Percentiles rank a stretch among this genome's conserved stretches.
Evolutionary conservation across 2,797 vertebrate genomes (phyloP).

Genomic region (Etheostoma perlongum): DNA sequence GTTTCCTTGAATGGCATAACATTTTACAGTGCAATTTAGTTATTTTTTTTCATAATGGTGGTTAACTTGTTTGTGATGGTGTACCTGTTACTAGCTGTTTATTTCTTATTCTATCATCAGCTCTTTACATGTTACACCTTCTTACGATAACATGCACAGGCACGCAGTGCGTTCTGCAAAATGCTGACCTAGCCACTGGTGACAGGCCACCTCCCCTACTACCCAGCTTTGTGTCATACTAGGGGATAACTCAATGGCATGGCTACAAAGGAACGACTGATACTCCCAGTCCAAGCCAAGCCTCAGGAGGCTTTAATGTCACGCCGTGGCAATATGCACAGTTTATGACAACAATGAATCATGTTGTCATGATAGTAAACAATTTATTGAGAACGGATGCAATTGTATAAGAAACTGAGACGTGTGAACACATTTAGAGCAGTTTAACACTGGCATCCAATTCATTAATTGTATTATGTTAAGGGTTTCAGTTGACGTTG

Average conservation of each 20-base stretch:
- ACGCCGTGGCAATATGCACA: constrained; percentile 46
- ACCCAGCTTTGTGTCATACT: constrained; percentile 60
- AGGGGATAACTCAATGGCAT: constrained; percentile 51
- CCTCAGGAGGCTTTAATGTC: constrained; percentile 57
- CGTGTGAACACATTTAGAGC: constrained; percentile 25
- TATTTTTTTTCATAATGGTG: background rate
- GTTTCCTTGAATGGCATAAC: constrained; percentile 2
- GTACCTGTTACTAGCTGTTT: constrained; percentile 9
- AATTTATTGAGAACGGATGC: constrained; percentile 45
- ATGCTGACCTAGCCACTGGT: constrained; percentile 72
- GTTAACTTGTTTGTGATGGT: background rate
- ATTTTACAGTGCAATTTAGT: constrained; percentile 7
- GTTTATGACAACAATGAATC: constrained; percentile 62
- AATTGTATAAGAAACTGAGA: constrained; percentile 30
- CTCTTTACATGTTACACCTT: constrained; percentile 39
- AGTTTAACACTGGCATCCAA: background rate
- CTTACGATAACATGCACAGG: constrained; percentile 44
- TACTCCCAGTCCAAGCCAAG: constrained; percentile 43
- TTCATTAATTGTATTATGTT: background rate
- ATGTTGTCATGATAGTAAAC: constrained; percentile 34
- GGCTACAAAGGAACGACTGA: constrained; percentile 62
- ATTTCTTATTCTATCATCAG: constrained; percentile 13
- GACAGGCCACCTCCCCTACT: constrained; percentile 68
- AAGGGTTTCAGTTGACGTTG: constrained; percentile 1
- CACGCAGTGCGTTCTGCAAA: constrained; percentile 55